Evolutionary conservation across 2,888 invertebrate genomes (phyloP).

Genomic region (Melinaea marsaeus): DNA sequence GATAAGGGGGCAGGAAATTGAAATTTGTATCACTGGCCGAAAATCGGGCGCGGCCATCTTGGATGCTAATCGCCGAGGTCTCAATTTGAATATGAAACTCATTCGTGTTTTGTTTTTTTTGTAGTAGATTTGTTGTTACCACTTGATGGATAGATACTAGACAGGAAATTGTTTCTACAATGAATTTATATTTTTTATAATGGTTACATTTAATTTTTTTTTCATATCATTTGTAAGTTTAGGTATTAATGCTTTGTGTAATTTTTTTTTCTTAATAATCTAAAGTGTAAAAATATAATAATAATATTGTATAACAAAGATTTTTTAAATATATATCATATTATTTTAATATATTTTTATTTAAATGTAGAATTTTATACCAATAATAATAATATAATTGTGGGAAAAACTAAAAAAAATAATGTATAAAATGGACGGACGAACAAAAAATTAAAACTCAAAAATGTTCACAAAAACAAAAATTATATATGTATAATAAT

Average conservation of each 20-base stretch:
- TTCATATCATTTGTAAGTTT: neutral
- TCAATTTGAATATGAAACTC: conserved; percentile 71
- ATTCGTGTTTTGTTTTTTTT: conserved; percentile 46
- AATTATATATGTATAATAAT: neutral
- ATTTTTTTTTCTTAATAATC: neutral
- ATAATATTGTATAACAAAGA: too few species aligned
- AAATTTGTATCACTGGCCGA: conserved; percentile 73
- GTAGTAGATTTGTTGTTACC: conserved; percentile 33
- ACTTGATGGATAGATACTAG: conserved; percentile 51
- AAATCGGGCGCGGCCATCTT: conserved; percentile 67
- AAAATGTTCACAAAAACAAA: neutral
- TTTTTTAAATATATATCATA: too few species aligned
- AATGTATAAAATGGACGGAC: too few species aligned
- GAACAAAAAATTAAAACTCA: neutral
- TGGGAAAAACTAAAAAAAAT: too few species aligned
- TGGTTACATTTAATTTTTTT: neutral
- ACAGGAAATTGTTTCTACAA: conserved; percentile 50
- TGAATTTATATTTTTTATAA: conserved; percentile 27
- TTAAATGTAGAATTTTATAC: too few species aligned
- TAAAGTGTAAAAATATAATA: too few species aligned
- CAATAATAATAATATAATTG: too few species aligned
- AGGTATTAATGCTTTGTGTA: neutral
- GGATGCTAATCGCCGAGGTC: conserved; percentile 67
- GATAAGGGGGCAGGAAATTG: conserved; percentile 76
- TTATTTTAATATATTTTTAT: too few species aligned